A percentile compares a stretch with the other conserved stretches of the same genome.
These are phyloP conservation scores for Pogonocichla stellata DNA, from an alignment of 2,113 vertebrate species.

Conservation along the genomic window DNA sequence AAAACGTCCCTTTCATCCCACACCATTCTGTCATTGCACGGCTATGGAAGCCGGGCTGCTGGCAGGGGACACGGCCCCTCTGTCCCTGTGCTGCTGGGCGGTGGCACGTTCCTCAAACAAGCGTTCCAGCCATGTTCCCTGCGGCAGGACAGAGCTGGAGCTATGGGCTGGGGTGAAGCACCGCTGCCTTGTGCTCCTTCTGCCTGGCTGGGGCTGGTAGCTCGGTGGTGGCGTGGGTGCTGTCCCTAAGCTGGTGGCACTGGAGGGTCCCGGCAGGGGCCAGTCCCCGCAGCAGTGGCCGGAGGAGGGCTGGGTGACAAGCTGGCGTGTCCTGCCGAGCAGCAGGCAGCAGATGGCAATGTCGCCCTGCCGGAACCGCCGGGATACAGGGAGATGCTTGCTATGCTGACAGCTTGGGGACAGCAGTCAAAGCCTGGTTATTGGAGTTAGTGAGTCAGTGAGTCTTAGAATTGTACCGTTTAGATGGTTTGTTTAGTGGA, in stretches of 20 bases:
- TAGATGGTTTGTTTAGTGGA: too few relatives aligned
- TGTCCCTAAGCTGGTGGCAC: not conserved
- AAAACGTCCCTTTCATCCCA: not conserved
- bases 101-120: not conserved
- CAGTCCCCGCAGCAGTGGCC: too few relatives aligned
- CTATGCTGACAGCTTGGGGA: not conserved
- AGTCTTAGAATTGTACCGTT: too few relatives aligned
- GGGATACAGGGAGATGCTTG: not conserved
- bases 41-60: accelerated
- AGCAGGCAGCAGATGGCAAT: slow-evolving; percentile 60
- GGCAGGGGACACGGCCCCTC: not conserved
- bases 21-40: not conserved
- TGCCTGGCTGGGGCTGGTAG: not conserved
- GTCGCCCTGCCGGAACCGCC: not conserved
- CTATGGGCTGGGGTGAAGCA: not conserved
- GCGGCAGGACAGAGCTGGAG: not conserved
- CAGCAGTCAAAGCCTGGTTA: not conserved
- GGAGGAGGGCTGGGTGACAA: not conserved
- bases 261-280: not conserved
- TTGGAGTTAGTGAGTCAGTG: too few relatives aligned
- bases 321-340: not conserved
- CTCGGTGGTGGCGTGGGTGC: not conserved
- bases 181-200: not conserved
- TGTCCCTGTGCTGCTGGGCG: not conserved
- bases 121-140: accelerated